A percentile compares a stretch with the other conserved stretches of the same genome.
These are phyloP conservation scores for Mobula hypostoma DNA, from an alignment of 2,113 vertebrate genomes.

Conservation along the genomic window DNA sequence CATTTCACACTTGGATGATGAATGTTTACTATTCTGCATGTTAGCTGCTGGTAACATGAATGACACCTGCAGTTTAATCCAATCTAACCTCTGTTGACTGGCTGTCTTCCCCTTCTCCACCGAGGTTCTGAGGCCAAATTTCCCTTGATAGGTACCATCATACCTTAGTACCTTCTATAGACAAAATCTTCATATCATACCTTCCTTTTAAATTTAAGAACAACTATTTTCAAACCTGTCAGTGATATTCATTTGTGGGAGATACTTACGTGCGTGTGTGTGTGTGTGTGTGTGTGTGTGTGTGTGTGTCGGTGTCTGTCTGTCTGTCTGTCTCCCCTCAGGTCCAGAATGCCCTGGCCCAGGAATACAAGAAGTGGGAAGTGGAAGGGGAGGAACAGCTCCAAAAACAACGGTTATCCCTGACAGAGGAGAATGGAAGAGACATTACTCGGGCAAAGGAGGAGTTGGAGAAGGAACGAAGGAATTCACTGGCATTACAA, in stretches of 20 bases:
- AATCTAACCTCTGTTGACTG: not conserved
- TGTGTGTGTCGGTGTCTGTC: not conserved
- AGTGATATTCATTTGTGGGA: not conserved
- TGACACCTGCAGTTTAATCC: not conserved
- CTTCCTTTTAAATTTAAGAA: too few species aligned
- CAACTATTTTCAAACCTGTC: not conserved
- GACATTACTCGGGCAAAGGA: constrained; percentile 36
- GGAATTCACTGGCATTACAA: constrained; percentile 44
- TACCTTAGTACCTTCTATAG: too few species aligned
- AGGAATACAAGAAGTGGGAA: constrained; percentile 47
- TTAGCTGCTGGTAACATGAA: not conserved
- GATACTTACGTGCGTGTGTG: not conserved
- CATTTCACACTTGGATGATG: not conserved
- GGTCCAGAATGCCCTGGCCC: constrained; percentile 46
- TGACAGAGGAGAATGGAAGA: constrained; percentile 51
- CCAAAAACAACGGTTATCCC: constrained; percentile 42
- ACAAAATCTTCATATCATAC: too few species aligned
- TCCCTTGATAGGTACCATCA: not conserved
- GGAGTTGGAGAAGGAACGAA: constrained; percentile 49
- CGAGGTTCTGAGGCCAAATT: not conserved
- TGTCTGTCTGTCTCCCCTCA: not conserved
- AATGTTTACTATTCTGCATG: not conserved
- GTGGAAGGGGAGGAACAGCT: constrained; percentile 48
- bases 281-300: not conserved
- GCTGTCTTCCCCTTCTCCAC: not conserved